These are phyloP conservation scores for Hypothenemus hampei DNA, from an alignment of 1,140 invertebrate genomes.

Conservation along the genomic window DNA sequence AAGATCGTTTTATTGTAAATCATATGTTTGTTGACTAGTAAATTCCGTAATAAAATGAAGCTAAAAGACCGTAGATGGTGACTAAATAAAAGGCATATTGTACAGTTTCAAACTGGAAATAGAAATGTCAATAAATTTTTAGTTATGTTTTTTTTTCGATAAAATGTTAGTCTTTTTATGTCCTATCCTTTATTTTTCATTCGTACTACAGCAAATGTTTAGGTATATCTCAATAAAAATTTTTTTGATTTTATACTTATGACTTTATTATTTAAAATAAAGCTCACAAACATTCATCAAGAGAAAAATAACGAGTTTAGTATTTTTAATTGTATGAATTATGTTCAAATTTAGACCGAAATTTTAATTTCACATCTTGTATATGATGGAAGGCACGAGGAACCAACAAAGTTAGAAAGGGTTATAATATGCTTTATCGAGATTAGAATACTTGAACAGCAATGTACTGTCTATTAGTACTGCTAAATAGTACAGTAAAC, in stretches of 20 bases:
- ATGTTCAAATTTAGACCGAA: too few relatives aligned
- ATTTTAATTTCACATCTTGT: too few relatives aligned
- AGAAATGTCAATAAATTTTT: constrained; percentile 15
- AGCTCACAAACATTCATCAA: too few relatives aligned
- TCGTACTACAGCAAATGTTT: constrained; percentile 8
- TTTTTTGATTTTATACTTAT: constrained; percentile 19
- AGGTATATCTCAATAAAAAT: constrained; percentile 13
- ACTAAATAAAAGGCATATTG: constrained; percentile 16
- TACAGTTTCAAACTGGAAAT: constrained; percentile 11
- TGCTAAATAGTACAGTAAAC: too few relatives aligned
- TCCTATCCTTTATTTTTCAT: constrained; percentile 18
- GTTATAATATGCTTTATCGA: too few relatives aligned
- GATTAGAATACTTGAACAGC: too few relatives aligned
- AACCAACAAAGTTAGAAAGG: too few relatives aligned
- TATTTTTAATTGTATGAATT: too few relatives aligned
- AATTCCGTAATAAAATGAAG: not conserved
- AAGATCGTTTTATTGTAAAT: constrained; percentile 8
- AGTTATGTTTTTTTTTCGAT: constrained; percentile 22
- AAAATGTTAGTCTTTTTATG: constrained; percentile 17
- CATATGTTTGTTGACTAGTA: constrained; percentile 22
- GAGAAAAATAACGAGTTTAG: too few relatives aligned
- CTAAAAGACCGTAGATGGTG: not conserved
- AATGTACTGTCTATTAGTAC: too few relatives aligned
- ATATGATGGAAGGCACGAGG: too few relatives aligned
- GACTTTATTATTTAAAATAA: constrained; percentile 14